Conservation (phyloP, 2,888 invertebrate species). For the Leucozona laternaria region DNA sequence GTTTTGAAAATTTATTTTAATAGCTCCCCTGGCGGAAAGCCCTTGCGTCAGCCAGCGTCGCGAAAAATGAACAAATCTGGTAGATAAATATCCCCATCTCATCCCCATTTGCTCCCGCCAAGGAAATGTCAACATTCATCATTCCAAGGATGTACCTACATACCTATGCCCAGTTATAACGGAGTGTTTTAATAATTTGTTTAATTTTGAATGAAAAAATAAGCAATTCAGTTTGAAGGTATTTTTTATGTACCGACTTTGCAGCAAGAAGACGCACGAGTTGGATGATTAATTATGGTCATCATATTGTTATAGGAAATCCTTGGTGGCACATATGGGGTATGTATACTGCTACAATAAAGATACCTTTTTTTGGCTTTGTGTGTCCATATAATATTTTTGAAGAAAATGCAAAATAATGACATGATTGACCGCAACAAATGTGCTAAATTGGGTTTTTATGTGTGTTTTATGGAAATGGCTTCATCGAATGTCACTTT, state of each 20-base stretch:
- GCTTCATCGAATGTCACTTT: slow-evolving; percentile 78
- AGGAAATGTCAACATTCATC: slow-evolving; percentile 7
- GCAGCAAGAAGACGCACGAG: too few species aligned
- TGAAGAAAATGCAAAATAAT: slow-evolving; percentile 64
- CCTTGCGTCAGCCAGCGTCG: background rate
- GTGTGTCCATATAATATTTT: slow-evolving; percentile 29
- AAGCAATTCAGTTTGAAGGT: slow-evolving; percentile 11
- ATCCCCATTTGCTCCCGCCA: background rate
- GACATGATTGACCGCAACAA: slow-evolving; percentile 79
- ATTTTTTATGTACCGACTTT: too few species aligned
- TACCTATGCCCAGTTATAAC: slow-evolving; percentile 4
- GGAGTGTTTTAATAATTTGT: slow-evolving; percentile 24
- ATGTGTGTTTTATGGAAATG: slow-evolving; percentile 81
- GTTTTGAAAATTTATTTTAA: slow-evolving; percentile 74
- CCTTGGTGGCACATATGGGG: slow-evolving; percentile 49
- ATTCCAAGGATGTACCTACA: slow-evolving; percentile 27
- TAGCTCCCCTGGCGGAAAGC: slow-evolving; percentile 71
- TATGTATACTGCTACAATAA: slow-evolving; percentile 18
- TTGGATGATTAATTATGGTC: slow-evolving; percentile 72
- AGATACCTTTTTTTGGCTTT: slow-evolving; percentile 28
- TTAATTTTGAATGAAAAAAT: slow-evolving; percentile 55
- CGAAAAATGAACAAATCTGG: slow-evolving; percentile 58
- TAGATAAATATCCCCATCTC: slow-evolving; percentile 47
- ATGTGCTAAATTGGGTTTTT: slow-evolving; percentile 81
- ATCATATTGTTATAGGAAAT: slow-evolving; percentile 55